Conservation (phyloP, 2,113 vertebrate genomes). For the Oenanthe melanoleuca region DNA sequence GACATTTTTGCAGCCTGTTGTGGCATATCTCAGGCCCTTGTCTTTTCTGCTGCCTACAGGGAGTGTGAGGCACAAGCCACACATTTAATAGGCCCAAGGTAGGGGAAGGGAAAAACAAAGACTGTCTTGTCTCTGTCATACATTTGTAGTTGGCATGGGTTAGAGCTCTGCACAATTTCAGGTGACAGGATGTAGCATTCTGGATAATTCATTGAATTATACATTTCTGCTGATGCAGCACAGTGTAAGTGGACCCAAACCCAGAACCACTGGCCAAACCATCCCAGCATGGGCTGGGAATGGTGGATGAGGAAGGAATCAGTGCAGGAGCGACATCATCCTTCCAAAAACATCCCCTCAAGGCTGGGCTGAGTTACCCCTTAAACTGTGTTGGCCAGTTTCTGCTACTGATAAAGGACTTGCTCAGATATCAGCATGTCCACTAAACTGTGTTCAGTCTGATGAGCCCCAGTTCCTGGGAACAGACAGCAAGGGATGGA, state of each 20-base stretch:
- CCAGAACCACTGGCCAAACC: not conserved
- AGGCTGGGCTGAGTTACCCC: not conserved
- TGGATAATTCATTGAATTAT: not conserved
- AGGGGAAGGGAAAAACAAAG: not conserved
- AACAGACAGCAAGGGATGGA: not conserved
- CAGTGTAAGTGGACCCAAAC: not conserved
- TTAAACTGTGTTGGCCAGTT: not conserved
- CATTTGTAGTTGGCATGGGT: fast-evolving
- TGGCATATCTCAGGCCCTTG: not conserved
- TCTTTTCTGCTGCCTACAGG: not conserved
- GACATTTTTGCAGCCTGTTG: not conserved
- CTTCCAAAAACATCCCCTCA: not conserved
- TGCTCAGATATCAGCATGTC: not conserved
- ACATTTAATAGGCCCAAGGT: not conserved
- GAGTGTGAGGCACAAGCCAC: not conserved
- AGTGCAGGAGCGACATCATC: not conserved
- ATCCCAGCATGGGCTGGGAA: not conserved
- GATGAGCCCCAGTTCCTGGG: not conserved
- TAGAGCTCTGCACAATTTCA: not conserved
- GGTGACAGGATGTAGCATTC: not conserved
- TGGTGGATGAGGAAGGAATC: not conserved
- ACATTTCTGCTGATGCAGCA: not conserved
- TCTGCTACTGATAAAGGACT: not conserved
- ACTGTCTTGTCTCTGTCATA: fast-evolving
- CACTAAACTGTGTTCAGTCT: not conserved